These are phyloP conservation scores for Tiaroga cobitis DNA, from an alignment of 2,797 vertebrate species.

Conservation along the genomic window DNA sequence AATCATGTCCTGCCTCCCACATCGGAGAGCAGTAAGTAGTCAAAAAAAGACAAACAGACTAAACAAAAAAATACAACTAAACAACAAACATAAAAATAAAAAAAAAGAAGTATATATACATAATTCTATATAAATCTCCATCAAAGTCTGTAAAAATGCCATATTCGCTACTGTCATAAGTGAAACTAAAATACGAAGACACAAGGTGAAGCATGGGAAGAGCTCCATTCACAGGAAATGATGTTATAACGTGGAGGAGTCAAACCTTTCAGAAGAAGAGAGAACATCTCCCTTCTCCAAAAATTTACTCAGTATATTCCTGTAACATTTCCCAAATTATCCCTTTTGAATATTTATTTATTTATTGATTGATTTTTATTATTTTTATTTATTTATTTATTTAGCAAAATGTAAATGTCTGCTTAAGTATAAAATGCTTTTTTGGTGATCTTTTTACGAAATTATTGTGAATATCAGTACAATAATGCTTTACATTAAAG, in stretches of 20 bases:
- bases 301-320: slow-evolving; percentile 8
- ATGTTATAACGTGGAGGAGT: slow-evolving; percentile 55
- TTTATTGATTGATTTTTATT: slow-evolving; percentile 21
- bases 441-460: slow-evolving; percentile 44
- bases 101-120: slow-evolving; percentile 69
- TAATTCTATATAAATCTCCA: slow-evolving; percentile 71
- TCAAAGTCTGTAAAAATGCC: slow-evolving; percentile 78
- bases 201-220: slow-evolving; percentile 51
- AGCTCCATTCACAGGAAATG: slow-evolving; percentile 63
- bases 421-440: slow-evolving; percentile 35
- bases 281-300: slow-evolving; percentile 19
- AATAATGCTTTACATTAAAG: slow-evolving; percentile 59
- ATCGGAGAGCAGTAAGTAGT: slow-evolving; percentile 57
- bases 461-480: slow-evolving; percentile 48
- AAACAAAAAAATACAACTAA: slow-evolving; percentile 66
- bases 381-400: slow-evolving; percentile 20
- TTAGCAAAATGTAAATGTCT: slow-evolving; percentile 40
- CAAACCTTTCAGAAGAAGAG: slow-evolving; percentile 28
- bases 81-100: slow-evolving; percentile 66
- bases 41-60: slow-evolving; percentile 49
- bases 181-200: slow-evolving; percentile 68
- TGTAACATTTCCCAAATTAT: background rate
- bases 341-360: slow-evolving; percentile 34
- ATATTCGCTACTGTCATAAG: slow-evolving; percentile 85
- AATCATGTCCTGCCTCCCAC: slow-evolving; percentile 77